Evolutionary conservation across 2,113 vertebrate genomes (phyloP), one percentile per base, ranked within the genome.

Genomic region (Cryptoleucopteryx plumbea): DNA sequence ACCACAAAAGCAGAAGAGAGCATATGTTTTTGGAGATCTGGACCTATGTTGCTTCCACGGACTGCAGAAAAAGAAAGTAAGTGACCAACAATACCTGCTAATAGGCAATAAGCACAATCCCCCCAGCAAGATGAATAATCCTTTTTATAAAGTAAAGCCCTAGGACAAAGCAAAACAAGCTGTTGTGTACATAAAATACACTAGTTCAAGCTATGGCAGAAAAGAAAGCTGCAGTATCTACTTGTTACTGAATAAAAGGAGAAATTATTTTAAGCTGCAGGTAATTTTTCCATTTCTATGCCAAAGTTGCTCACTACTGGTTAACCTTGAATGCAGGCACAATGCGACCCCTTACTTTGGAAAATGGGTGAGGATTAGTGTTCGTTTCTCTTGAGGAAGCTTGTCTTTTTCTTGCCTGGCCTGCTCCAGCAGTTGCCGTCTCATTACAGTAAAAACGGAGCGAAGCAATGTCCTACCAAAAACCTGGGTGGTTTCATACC

Each of bases 351-450:
- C 99, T 99, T 98, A 99, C 99, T 99, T 99, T 87, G 99, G 99
- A 93, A 99, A 99, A 97, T 99, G 99, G 92, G 99, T 99, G 96
- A 99, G 99, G 91, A 99, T 99, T 92, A 99, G 99, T 43, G 99
- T 99, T 93, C 99, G 98, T 95, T 99, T 99, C 96, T 99, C 99
- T 18, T 98, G 99, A 32, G 99, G 99, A 74, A 99, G 98, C 93
- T 99, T 99, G 98, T 99, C 99, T 94, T 99, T 99, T 89, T 99
- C 99, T 97, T 99, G 99, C 53, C 99, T 98, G 73, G 99, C 99
- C 96, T 99, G 99, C 92, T 99, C 99, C 96, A 99, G 97, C 88
- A 99, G 98, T 8, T 99, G 99, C 36, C 99, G 98, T 84, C 99
- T 98, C 99, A 99, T 99, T 16, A 99, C 98, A 2, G 99, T 99